Conservation (phyloP, 2,888 invertebrate species). For the Acronicta alni region DNA sequence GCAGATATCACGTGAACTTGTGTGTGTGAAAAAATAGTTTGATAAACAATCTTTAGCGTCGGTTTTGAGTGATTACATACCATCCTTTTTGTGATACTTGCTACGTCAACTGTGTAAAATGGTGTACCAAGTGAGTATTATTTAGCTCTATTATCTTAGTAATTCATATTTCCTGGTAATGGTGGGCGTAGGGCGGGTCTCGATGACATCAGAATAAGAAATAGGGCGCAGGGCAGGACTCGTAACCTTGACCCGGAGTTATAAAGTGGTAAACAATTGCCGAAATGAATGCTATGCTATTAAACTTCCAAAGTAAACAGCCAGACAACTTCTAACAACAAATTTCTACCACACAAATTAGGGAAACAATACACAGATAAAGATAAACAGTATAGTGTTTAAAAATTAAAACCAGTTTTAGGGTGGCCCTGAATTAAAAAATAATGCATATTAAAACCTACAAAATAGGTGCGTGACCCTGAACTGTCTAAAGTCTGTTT, state of each 20-base stretch:
- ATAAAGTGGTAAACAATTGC: too few relatives aligned
- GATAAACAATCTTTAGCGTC: conserved; percentile 11
- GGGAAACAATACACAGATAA: too few relatives aligned
- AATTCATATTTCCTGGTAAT: conserved; percentile 13
- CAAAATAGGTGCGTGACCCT: not conserved
- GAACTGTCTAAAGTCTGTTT: conserved; percentile 3
- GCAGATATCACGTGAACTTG: conserved; percentile 32
- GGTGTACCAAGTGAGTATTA: conserved; percentile 67
- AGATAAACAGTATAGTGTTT: not conserved
- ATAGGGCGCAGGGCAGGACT: conserved; percentile 45
- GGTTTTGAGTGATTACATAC: conserved; percentile 6
- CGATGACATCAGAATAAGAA: conserved; percentile 60
- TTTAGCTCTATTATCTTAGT: conserved; percentile 5
- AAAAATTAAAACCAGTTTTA: not conserved
- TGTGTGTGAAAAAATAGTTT: conserved; percentile 16
- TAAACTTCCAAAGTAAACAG: too few relatives aligned
- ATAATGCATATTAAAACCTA: not conserved
- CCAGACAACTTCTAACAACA: too few relatives aligned
- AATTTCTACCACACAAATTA: too few relatives aligned
- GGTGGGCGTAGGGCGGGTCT: conserved; percentile 55
- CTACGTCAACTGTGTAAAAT: conserved; percentile 55
- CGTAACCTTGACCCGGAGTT: conserved; percentile 33
- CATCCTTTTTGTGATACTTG: conserved; percentile 21
- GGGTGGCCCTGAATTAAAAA: not conserved
- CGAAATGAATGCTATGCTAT: too few relatives aligned